Evolutionary conservation across 2,888 invertebrate genomes (phyloP).

Genomic region (Lamellibrachia columna): DNA sequence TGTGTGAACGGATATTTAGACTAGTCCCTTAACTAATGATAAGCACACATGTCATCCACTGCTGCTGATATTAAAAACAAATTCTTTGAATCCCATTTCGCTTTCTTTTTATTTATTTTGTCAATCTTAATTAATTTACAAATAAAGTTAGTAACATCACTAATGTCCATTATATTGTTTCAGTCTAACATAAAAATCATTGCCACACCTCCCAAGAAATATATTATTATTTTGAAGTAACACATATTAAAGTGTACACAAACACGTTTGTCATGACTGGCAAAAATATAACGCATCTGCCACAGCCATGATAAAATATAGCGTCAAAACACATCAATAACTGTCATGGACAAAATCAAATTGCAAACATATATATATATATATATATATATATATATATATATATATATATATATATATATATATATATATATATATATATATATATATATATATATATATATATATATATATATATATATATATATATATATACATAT

Average conservation of each 20-base stretch:
- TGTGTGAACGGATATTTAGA: too few species aligned
- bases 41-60: too few species aligned
- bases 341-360: background rate
- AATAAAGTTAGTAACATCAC: background rate
- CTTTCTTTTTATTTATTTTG: background rate
- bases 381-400: too few species aligned
- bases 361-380: background rate
- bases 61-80: background rate
- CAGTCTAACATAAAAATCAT: background rate
- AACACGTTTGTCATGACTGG: background rate
- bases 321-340: background rate
- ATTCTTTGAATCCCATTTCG: background rate
- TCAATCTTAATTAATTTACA: constrained; percentile 1
- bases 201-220: background rate
- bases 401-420: too few species aligned
- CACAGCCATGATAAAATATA: background rate
- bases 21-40: too few species aligned
- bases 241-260: background rate
- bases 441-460: too few species aligned
- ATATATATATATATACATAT: background rate
- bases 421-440: too few species aligned
- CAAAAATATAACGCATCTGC: background rate
- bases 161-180: background rate
- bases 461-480: background rate
- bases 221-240: background rate